Percentiles rank a stretch among this genome's conserved stretches.
These are phyloP conservation scores for Dermochelys coriacea DNA, from an alignment of 2,797 vertebrate species.

Conservation along the genomic window DNA sequence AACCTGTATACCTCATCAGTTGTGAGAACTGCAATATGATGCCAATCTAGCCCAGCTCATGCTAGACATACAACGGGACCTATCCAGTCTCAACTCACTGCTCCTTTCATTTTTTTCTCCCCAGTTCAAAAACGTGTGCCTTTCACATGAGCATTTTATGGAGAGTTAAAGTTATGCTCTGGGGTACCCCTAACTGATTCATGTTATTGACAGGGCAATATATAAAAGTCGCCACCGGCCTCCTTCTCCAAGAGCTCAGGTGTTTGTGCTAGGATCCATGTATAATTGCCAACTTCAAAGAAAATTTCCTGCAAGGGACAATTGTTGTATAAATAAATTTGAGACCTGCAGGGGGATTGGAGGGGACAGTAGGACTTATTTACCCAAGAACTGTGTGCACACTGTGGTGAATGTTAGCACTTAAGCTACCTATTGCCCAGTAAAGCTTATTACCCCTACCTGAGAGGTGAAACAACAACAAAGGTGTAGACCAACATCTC, in stretches of 20 bases:
- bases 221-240: background rate
- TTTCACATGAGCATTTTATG: background rate
- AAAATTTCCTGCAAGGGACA: background rate
- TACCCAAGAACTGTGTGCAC: background rate
- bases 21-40: slow-evolving; percentile 18
- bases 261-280: background rate
- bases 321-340: background rate
- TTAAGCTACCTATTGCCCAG: background rate
- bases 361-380: background rate
- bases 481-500: background rate
- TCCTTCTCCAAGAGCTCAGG: background rate
- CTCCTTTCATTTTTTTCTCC: background rate
- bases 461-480: background rate
- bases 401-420: background rate
- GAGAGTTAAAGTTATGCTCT: background rate
- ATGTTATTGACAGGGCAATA: background rate
- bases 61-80: slow-evolving; percentile 15
- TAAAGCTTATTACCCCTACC: background rate
- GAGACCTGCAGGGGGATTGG: too few species aligned
- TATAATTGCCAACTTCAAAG: background rate
- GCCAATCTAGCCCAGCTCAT: slow-evolving; percentile 9
- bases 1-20: slow-evolving; percentile 39
- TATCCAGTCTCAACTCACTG: background rate
- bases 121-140: background rate
- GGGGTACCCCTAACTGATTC: background rate